Evolutionary conservation across 2,888 invertebrate genomes (phyloP).

Genomic region (Euclidia mi): DNA sequence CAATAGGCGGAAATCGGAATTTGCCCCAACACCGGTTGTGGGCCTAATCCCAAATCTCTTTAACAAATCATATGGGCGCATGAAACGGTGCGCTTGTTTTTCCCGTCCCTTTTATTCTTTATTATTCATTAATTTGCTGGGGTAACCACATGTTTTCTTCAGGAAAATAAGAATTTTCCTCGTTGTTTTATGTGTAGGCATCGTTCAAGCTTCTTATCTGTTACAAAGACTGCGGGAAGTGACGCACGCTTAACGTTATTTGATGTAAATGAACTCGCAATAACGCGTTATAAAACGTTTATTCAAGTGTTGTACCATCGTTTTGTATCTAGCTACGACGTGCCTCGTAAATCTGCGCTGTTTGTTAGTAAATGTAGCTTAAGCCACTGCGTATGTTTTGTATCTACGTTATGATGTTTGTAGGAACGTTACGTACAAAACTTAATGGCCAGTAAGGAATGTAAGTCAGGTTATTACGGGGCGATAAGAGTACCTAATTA

Average conservation of each 20-base stretch:
- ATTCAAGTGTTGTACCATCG: conserved; percentile 17
- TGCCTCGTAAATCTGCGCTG: conserved; percentile 10
- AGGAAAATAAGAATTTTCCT: conserved; percentile 40
- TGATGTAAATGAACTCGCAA: conserved; percentile 24
- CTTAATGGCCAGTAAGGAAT: background rate
- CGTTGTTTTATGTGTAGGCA: conserved; percentile 23
- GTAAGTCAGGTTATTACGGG: background rate
- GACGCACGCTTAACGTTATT: conserved; percentile 26
- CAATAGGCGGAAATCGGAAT: conserved; percentile 81
- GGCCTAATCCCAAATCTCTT: conserved; percentile 71
- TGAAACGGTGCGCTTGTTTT: conserved; percentile 55
- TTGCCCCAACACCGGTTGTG: conserved; percentile 70
- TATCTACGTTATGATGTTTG: conserved; percentile 2
- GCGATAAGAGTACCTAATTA: no score
- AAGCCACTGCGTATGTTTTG: conserved; percentile 3
- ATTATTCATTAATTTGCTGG: conserved; percentile 47
- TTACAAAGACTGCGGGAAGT: conserved; percentile 12
- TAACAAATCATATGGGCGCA: conserved; percentile 73
- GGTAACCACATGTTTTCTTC: conserved; percentile 41
- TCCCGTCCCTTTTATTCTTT: conserved; percentile 29
- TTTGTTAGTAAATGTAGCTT: conserved; percentile 6
- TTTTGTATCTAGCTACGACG: conserved; percentile 13
- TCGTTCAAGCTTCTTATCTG: conserved; percentile 33
- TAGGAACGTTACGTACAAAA: no score
- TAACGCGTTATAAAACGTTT: conserved; percentile 9